Evolutionary conservation across 2,113 vertebrate species (phyloP), one percentile per base, ranked within the genome.

Genomic region (Callocephalon fimbriatum): DNA sequence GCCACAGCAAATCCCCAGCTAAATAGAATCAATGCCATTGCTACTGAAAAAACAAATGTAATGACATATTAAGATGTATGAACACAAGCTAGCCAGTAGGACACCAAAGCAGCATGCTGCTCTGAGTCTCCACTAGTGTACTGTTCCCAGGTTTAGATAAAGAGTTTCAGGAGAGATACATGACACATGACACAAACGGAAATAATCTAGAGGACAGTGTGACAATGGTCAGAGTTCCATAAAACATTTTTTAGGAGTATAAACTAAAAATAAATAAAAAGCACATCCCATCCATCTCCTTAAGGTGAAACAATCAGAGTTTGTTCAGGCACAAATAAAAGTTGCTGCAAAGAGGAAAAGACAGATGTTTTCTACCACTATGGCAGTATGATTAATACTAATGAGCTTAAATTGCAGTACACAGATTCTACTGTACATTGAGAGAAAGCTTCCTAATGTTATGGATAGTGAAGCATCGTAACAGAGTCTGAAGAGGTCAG

Each of bases 401-500:
- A 61, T 7, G 26, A 66, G 16, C 35, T 56, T 44, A 56, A 56
- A 65, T 2, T 80, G 42, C 48, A 83, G 37, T 6, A 61, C 1
- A 2, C 53, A 79, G n/a, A 70, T n/a, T 61, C 63, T 80, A 19
- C 6, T 56, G 48, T 63, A 66, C 1, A 2, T 12, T 32, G 27
- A 76, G 31, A 32, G 44, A 62, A 78, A 51, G 51, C 2, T 18
- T 53, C 58, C 44, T 42, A 12, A 35, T 7, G 12, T 27, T 68
- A 37, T 0, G 2, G n/a, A 67, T 5, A 84, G 16, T 0, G 0
- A 94, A 88, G 42, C n/a, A 29, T 22, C 27, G 37, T 19, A 76
- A 61, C 7, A 27, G 26, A 68, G 27, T 19, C 50, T 23, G 12
- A 67, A 65, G 37, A 70, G 22, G 27, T 62, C 17, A 82, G 32